These are phyloP conservation scores for Microcebus murinus DNA, from an alignment of 2,113 vertebrate genomes.

Conservation along the genomic window DNA sequence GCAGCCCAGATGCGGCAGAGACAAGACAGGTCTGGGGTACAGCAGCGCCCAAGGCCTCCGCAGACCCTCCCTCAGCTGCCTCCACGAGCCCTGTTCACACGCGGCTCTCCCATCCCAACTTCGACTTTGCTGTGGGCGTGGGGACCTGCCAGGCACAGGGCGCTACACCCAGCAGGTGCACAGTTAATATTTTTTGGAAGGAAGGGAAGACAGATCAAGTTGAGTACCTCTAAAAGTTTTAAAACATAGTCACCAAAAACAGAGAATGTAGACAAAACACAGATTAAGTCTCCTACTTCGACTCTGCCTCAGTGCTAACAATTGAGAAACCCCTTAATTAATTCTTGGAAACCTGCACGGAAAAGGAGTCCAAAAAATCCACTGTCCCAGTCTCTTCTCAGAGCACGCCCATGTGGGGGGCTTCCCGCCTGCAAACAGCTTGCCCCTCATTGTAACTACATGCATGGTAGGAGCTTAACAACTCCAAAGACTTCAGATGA, in stretches of 20 bases:
- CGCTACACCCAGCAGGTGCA: neutral
- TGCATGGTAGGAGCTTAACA: neutral
- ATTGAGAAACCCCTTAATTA: neutral
- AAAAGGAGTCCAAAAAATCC: neutral
- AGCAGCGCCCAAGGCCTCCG: rapidly evolving
- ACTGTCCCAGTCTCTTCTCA: neutral
- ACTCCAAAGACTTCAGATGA: neutral
- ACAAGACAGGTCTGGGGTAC: neutral
- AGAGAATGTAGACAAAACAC: neutral
- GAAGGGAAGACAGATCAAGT: neutral
- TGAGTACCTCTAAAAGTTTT: neutral
- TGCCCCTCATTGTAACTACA: neutral
- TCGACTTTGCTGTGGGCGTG: neutral
- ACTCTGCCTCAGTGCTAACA: neutral
- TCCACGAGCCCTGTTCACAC: rapidly evolving
- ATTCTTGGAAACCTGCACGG: neutral
- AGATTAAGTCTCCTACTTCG: neutral
- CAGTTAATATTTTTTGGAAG: neutral
- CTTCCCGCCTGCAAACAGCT: neutral
- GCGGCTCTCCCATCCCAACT: rapidly evolving
- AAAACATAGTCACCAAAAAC: neutral
- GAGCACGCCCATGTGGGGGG: too few species aligned
- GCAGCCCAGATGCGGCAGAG: neutral
- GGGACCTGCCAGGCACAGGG: neutral
- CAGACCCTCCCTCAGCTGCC: neutral